Conservation (phyloP, 2,888 invertebrate species). For the Poecilus cupreus region DNA sequence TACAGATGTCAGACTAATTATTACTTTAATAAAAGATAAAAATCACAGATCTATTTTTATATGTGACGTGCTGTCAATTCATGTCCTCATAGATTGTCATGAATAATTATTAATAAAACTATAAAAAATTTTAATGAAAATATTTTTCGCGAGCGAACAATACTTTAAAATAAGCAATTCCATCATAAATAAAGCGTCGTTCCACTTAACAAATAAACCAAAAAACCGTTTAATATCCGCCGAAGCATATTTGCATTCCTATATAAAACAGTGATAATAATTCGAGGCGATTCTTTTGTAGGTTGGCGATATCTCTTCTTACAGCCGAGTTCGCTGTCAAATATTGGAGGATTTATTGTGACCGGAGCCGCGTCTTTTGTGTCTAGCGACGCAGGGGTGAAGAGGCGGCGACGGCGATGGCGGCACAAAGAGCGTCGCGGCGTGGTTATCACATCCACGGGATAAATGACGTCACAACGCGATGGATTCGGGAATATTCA, state of each 20-base stretch:
- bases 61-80: too few species aligned
- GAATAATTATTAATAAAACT: too few species aligned
- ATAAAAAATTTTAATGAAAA: too few species aligned
- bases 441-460: conserved; percentile 42
- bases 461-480: conserved; percentile 31
- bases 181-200: background rate
- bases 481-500: conserved; percentile 23
- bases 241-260: conserved; percentile 37
- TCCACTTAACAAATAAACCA: conserved; percentile 4
- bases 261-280: conserved; percentile 51
- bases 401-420: background rate
- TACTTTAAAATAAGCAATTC: too few species aligned
- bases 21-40: too few species aligned
- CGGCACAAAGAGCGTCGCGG: conserved; percentile 35
- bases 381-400: background rate
- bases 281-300: conserved; percentile 51
- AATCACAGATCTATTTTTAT: too few species aligned
- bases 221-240: conserved; percentile 15
- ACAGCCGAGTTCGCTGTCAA: conserved; percentile 53
- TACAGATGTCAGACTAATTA: too few species aligned
- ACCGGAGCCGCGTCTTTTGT: conserved; percentile 30
- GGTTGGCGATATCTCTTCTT: conserved; percentile 48
- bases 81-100: too few species aligned
- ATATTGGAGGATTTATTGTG: conserved; percentile 57
- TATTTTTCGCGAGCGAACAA: too few species aligned